Base-by-base conservation (phyloP, 2,113 vertebrate genomes). In the Tichodroma muraria region DNA sequence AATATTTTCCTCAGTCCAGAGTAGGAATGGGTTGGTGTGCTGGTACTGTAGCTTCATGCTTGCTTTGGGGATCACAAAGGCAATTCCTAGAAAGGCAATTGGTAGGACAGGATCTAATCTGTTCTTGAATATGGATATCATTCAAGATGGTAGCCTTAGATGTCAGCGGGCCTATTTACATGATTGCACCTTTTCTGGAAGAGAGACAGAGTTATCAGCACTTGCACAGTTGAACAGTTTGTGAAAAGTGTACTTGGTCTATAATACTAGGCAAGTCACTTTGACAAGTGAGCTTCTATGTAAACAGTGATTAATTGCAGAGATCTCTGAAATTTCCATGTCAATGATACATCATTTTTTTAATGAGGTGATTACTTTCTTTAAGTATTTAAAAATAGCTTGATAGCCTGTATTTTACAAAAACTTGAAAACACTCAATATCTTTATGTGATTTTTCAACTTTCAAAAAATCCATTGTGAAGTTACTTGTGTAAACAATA, bases 401-500 rank as follows among this genome's bases (percentile, higher is more conserved):
- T 77, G 11, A 54, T 85, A 78, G 21, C 24, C 28, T 80, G 8
- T 64, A 18, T 60, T 88, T 75, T 71, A 64, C 10, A 73, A 61
- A 92, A 93, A 18, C 24, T 37, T 70, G 18, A 89, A 77, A 91
- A 69, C 5, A n/a, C 13, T 53, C n/a, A n/a, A n/a, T n/a, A n/a
- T n/a, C 33, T 68, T 82, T 6, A 52, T 56, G 30, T 45, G 31
- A 57, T 85, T 87, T 94, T 94, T 91, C 33, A 80, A 5, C 53
- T 91, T 80, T 69, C 50, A 80, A 52, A 88, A 85, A 82, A 72
- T 81, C 37, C 22, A 49, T 30, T 61, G 40, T 83, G 42, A 24
- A 59, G 47, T 65, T 96, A 38, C 79, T 23, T 83, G 70, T 93
- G 80, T 69, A 78, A 89, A 94, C 57, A 96, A 81, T 24, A 79